These are phyloP conservation scores for Euspilapteryx auroguttella DNA, from an alignment of 2,888 invertebrate species.

Conservation along the genomic window DNA sequence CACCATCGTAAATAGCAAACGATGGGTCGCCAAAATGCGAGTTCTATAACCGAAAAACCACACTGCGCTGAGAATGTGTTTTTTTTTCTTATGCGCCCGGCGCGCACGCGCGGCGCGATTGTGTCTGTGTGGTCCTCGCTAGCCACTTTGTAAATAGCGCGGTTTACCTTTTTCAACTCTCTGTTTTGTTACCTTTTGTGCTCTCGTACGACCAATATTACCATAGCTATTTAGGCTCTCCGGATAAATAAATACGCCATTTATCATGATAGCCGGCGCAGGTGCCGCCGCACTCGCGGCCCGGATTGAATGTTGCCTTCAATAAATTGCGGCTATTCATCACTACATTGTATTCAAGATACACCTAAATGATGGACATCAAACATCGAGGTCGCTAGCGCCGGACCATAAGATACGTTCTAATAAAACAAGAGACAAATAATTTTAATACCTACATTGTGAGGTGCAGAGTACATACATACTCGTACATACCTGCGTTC, in stretches of 20 bases:
- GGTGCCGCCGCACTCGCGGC: slow-evolving; percentile 41
- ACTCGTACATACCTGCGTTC: too few species aligned
- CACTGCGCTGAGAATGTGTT: slow-evolving; percentile 49
- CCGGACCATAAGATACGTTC: too few species aligned
- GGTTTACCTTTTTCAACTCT: slow-evolving; percentile 63
- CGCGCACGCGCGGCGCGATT: slow-evolving; percentile 60
- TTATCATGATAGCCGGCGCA: slow-evolving; percentile 59
- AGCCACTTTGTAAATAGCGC: slow-evolving; percentile 63
- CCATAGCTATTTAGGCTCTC: slow-evolving; percentile 61
- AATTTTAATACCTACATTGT: too few species aligned
- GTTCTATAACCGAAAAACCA: slow-evolving; percentile 47
- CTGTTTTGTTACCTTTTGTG: slow-evolving; percentile 63
- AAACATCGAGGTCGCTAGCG: too few species aligned
- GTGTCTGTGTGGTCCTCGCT: slow-evolving; percentile 60
- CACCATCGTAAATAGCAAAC: slow-evolving; percentile 33
- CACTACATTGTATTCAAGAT: slow-evolving; percentile 25
- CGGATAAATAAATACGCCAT: slow-evolving; percentile 61
- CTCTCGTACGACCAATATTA: slow-evolving; percentile 61
- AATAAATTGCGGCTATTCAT: slow-evolving; percentile 39
- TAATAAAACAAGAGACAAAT: too few species aligned
- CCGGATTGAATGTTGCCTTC: slow-evolving; percentile 38
- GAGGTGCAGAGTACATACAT: too few species aligned
- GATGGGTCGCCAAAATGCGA: slow-evolving; percentile 30
- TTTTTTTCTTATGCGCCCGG: slow-evolving; percentile 40
- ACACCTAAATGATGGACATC: too few species aligned